Conservation (phyloP, 1,140 invertebrate genomes). For the Zaprionus lachaisei region DNA sequence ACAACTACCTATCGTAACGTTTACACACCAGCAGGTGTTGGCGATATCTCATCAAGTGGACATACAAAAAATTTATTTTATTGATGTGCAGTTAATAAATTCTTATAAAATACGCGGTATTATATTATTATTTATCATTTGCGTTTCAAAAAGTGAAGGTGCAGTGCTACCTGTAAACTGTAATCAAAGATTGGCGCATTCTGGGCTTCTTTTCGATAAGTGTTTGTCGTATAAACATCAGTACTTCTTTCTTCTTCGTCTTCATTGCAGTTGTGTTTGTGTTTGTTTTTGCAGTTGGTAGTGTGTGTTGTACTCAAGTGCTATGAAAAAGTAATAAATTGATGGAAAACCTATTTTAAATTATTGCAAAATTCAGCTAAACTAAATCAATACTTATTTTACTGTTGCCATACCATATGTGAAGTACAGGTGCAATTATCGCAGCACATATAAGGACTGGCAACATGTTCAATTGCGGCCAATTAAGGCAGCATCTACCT, state of each 20-base stretch:
- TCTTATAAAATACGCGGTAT: neutral
- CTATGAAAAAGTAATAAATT: conserved; percentile 41
- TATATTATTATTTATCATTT: neutral
- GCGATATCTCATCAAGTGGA: neutral
- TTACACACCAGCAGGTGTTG: conserved; percentile 9
- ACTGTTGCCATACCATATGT: conserved; percentile 2
- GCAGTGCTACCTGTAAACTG: neutral
- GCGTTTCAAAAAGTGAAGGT: neutral
- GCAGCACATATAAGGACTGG: neutral
- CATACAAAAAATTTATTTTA: neutral
- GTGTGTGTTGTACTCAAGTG: conserved; percentile 31
- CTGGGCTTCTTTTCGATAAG: neutral
- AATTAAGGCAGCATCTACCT: neutral
- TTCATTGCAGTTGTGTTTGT: conserved; percentile 51
- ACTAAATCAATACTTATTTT: neutral
- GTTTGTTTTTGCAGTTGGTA: conserved; percentile 43
- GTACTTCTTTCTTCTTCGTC: conserved; percentile 26
- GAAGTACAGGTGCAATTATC: neutral
- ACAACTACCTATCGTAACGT: conserved; percentile 26
- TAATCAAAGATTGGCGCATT: neutral
- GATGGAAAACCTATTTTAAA: conserved; percentile 16
- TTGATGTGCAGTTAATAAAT: neutral
- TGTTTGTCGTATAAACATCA: conserved; percentile 21
- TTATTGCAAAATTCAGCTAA: conserved; percentile 1
- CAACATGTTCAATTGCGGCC: neutral